Percentiles rank a stretch among this genome's conserved stretches.
These are phyloP conservation scores for Pangasius macronema DNA, from an alignment of 2,797 vertebrate genomes.

Conservation along the genomic window DNA sequence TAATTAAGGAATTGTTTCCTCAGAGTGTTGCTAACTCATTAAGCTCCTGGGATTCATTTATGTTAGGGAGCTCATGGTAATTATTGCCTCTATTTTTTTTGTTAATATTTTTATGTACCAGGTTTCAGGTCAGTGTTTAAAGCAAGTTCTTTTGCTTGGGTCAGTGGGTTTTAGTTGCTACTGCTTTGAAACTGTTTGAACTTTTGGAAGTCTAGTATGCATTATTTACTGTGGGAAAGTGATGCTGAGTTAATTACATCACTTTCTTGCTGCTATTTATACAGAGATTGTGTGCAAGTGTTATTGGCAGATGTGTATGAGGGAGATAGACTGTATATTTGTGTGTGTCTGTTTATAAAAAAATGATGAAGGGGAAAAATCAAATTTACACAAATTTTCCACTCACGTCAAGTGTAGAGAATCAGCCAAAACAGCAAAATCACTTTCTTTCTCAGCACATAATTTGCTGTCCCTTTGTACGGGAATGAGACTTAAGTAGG, in stretches of 20 bases:
- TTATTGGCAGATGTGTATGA: neutral
- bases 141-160: neutral
- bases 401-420: neutral
- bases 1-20: neutral
- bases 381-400: neutral
- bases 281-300: neutral
- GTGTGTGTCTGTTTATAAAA: neutral
- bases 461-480: constrained; percentile 3
- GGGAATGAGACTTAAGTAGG: constrained; percentile 17
- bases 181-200: neutral
- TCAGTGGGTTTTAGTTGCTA: neutral
- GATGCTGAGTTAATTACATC: neutral
- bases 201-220: neutral
- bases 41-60: neutral
- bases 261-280: neutral
- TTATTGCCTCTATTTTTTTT: neutral
- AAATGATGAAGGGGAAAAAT: constrained; percentile 3
- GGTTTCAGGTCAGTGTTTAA: neutral
- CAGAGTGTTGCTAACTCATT: neutral
- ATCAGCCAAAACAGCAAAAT: constrained; percentile 8
- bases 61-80: neutral
- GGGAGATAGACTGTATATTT: neutral
- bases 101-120: neutral
- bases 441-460: constrained; percentile 15
- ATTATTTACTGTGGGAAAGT: neutral